phyloP scores from a whole-genome alignment of 1,140 invertebrate genomes.

The Chironomus tepperi region DNA sequence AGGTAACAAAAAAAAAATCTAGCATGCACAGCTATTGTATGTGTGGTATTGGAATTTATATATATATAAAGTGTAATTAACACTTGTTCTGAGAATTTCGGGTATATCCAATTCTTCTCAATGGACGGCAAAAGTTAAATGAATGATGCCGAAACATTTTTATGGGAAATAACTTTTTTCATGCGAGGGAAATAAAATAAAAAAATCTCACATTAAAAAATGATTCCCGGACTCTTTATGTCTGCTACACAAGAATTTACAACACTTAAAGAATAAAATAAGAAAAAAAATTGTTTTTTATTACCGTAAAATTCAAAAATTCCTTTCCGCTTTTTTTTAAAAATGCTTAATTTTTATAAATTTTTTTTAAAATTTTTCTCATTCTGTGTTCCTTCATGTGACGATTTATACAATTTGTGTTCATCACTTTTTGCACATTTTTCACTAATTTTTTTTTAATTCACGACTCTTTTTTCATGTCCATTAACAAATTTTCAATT shows the following conservation, averaged over 20 bases:
- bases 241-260: not conserved
- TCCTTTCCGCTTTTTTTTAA: conserved; percentile 18
- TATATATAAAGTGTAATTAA: not conserved
- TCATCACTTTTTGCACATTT: not conserved
- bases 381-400: not conserved
- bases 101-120: not conserved
- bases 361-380: conserved; percentile 8
- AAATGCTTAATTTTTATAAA: conserved; percentile 5
- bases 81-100: not conserved
- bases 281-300: not conserved
- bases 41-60: not conserved
- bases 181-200: not conserved
- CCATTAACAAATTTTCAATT: not conserved
- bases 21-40: not conserved
- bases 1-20: not conserved
- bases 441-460: not conserved
- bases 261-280: not conserved
- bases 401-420: not conserved
- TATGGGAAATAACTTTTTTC: not conserved
- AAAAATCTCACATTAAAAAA: too few relatives aligned
- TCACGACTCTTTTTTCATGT: not conserved
- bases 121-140: not conserved
- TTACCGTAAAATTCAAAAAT: conserved; percentile 21
- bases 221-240: too few relatives aligned
- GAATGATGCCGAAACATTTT: not conserved